Conservation (phyloP, 1,140 invertebrate species). For the Lamellibrachia luymesi region DNA sequence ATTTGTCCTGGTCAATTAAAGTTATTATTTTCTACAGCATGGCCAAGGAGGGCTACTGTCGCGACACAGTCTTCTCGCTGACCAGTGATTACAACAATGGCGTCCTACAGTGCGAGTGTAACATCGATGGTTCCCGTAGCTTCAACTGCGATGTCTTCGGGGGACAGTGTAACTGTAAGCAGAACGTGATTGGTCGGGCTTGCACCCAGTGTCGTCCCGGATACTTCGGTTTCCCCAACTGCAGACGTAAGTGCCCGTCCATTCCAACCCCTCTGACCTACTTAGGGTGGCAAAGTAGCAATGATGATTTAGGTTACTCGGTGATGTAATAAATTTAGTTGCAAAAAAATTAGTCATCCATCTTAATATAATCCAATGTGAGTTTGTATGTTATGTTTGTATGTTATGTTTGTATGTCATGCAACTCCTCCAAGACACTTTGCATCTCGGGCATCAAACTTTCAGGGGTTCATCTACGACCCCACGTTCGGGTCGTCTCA, state of each 20-base stretch:
- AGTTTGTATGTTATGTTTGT: no score
- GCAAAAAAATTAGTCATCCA: background rate
- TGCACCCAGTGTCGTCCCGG: conserved; percentile 89
- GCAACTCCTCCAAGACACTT: no score
- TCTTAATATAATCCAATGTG: background rate
- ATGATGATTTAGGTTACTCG: no score
- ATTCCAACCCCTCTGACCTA: background rate
- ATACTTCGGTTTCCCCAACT: conserved; percentile 93
- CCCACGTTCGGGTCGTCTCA: no score
- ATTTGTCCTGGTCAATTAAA: background rate
- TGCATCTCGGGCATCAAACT: no score
- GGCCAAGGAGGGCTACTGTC: conserved; percentile 67
- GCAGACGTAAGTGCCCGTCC: conserved; percentile 60
- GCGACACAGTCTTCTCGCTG: conserved; percentile 86
- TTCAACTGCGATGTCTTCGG: conserved; percentile 85
- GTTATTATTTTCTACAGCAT: background rate
- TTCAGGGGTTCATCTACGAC: no score
- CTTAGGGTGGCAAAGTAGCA: no score
- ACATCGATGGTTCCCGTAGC: conserved; percentile 82
- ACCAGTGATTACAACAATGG: conserved; percentile 93
- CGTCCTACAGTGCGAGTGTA: conserved; percentile 84
- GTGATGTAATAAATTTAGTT: background rate
- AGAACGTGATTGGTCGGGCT: conserved; percentile 88
- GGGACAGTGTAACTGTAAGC: conserved; percentile 91
- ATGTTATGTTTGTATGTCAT: no score